Conservation (phyloP, 2,113 vertebrate species). For the Vombatus ursinus region DNA sequence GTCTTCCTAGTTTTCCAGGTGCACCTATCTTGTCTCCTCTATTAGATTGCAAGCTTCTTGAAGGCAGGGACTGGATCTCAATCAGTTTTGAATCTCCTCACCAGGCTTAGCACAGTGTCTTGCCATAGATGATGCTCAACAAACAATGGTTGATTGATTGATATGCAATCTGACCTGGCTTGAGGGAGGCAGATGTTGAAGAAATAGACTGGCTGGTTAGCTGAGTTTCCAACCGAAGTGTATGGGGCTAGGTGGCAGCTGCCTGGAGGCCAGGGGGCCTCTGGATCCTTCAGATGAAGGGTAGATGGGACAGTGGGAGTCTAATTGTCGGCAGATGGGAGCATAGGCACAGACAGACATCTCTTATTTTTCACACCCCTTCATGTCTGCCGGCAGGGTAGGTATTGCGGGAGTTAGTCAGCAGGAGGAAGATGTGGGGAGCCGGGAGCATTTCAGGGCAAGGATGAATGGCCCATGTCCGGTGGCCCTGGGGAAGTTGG, state of each 20-base stretch:
- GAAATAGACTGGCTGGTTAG: not conserved
- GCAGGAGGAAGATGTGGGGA: not conserved
- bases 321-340: not conserved
- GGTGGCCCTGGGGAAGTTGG: not conserved
- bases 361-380: not conserved
- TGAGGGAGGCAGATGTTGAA: not conserved
- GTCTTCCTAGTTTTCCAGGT: no score
- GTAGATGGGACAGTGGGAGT: not conserved
- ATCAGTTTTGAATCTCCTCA: not conserved
- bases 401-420: not conserved
- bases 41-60: not conserved
- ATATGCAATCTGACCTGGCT: not conserved
- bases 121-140: not conserved
- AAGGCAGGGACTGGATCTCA: not conserved
- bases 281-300: not conserved
- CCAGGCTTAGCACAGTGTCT: not conserved
- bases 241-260: not conserved
- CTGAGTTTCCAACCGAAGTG: not conserved
- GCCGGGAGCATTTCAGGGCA: not conserved
- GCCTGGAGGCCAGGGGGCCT: not conserved
- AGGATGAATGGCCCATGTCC: not conserved
- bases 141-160: not conserved
- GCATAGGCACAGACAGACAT: not conserved
- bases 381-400: not conserved
- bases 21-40: not conserved